These are phyloP conservation scores for Lasioglossum lativentre DNA, from an alignment of 2,888 invertebrate species.

Conservation along the genomic window DNA sequence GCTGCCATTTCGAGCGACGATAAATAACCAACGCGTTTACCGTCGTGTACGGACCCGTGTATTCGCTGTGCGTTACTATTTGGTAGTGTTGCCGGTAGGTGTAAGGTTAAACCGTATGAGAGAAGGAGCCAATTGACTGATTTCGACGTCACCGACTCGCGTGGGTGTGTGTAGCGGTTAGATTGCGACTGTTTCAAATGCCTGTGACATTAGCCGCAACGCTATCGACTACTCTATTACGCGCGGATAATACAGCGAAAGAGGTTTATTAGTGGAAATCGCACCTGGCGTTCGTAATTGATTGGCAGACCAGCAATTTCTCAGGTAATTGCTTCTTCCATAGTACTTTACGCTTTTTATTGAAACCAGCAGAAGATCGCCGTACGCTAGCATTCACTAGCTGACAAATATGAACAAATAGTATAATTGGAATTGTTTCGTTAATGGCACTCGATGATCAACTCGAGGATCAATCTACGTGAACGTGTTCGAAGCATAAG, in stretches of 20 bases:
- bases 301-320: constrained; percentile 8
- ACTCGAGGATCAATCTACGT: background rate
- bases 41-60: constrained; percentile 11
- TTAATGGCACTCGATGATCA: background rate
- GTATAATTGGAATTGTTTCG: background rate
- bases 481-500: too few species aligned
- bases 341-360: background rate
- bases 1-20: constrained; percentile 1
- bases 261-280: constrained; percentile 10
- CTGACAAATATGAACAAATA: background rate
- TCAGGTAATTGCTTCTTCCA: background rate
- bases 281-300: constrained; percentile 18
- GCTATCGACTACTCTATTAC: constrained; percentile 55
- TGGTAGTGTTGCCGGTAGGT: background rate
- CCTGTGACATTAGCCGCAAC: constrained; percentile 54
- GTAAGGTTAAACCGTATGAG: constrained; percentile 17
- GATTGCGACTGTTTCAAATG: constrained; percentile 47
- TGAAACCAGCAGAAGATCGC: background rate
- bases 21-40: constrained; percentile 19
- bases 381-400: background rate
- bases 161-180: constrained; percentile 38
- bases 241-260: constrained; percentile 35
- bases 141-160: constrained; percentile 37
- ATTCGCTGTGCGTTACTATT: constrained; percentile 1
- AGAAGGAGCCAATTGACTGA: constrained; percentile 18